Conservation (phyloP, 2,888 invertebrate species). For the Limenitis arthemis region DNA sequence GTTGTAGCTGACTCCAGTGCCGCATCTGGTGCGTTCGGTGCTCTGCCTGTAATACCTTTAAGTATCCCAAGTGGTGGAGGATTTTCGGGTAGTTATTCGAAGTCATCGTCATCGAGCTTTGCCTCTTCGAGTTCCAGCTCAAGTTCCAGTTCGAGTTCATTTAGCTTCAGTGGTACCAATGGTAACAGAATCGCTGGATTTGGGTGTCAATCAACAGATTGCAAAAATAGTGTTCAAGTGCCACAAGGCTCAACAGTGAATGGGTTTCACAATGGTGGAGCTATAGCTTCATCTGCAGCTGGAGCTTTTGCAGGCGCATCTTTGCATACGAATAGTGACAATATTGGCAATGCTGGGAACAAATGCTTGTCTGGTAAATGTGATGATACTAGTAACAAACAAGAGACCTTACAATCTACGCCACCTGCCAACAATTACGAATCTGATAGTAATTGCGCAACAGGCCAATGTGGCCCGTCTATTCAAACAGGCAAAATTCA, state of each 20-base stretch:
- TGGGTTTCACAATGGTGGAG: conserved; percentile 24
- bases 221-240: conserved; percentile 27
- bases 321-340: neutral
- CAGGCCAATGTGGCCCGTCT: conserved; percentile 4
- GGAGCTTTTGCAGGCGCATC: conserved; percentile 23
- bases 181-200: conserved; percentile 18
- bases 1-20: conserved; percentile 41
- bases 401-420: neutral
- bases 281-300: conserved; percentile 18
- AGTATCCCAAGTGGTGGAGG: conserved; percentile 40
- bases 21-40: conserved; percentile 40
- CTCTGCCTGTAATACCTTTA: conserved; percentile 35
- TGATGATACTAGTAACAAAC: conserved; percentile 7
- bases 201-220: conserved; percentile 23
- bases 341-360: neutral
- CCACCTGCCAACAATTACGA: conserved; percentile 1
- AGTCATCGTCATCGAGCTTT: conserved; percentile 55
- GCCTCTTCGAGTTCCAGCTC: conserved; percentile 59
- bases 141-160: conserved; percentile 56
- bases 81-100: conserved; percentile 60
- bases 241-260: conserved; percentile 17
- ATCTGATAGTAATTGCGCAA: neutral
- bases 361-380: conserved; percentile 14
- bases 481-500: conserved; percentile 6
- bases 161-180: conserved; percentile 42